A percentile compares a stretch with the other conserved stretches of the same genome.
phyloP scores from a whole-genome alignment of 2,888 invertebrate genomes.

The Euzetes globulus region DNA sequence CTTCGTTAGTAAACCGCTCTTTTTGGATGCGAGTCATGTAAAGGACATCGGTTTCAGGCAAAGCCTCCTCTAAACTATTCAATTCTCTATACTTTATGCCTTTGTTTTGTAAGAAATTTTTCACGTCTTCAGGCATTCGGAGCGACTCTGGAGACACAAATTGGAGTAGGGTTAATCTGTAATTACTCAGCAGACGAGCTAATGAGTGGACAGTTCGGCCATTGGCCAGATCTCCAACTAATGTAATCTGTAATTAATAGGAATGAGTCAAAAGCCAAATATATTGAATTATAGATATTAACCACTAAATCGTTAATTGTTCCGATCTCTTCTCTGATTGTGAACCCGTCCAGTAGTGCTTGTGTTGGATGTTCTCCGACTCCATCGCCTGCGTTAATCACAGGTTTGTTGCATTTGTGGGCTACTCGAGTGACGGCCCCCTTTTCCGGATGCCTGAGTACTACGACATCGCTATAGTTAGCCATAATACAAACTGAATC shows the following conservation, averaged over 20 bases:
- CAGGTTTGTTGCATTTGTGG: slow-evolving; percentile 66
- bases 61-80: slow-evolving; percentile 64
- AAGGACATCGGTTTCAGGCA: slow-evolving; percentile 89
- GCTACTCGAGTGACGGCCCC: slow-evolving; percentile 82
- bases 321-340: slow-evolving; percentile 96
- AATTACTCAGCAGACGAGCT: slow-evolving; percentile 82
- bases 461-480: slow-evolving; percentile 68
- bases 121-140: slow-evolving; percentile 82
- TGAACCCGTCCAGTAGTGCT: slow-evolving; percentile 92
- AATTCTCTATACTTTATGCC: slow-evolving; percentile 45
- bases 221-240: slow-evolving; percentile 96
- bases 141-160: slow-evolving; percentile 82
- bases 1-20: slow-evolving; percentile 74
- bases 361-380: slow-evolving; percentile 96
- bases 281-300: neutral
- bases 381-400: slow-evolving; percentile 98
- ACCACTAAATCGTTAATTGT: slow-evolving; percentile 87
- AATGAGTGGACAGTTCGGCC: slow-evolving; percentile 97
- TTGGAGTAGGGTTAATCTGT: slow-evolving; percentile 74
- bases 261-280: neutral
- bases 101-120: slow-evolving; percentile 48
- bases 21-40: slow-evolving; percentile 97
- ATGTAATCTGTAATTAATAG: slow-evolving; percentile 61
- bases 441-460: slow-evolving; percentile 84
- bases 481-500: slow-evolving; percentile 42